Conservation (phyloP, 1,140 invertebrate genomes). For the Spodoptera litura region DNA sequence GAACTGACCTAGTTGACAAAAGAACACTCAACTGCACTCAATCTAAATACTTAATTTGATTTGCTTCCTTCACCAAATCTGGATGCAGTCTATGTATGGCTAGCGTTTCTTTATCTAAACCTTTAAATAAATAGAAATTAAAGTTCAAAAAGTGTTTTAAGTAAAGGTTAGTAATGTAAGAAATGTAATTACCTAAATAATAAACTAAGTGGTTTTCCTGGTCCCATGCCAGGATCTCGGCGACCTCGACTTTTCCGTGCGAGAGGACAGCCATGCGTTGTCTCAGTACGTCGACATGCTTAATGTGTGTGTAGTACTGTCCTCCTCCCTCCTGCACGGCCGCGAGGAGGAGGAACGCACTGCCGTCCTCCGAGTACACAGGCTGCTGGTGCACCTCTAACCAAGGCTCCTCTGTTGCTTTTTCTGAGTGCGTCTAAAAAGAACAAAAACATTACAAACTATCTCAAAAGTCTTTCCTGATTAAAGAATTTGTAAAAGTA, state of each 20-base stretch:
- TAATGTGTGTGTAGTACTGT: slow-evolving; percentile 95
- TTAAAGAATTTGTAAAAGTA: neutral
- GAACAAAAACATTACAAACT: neutral
- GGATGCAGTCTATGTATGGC: slow-evolving; percentile 71
- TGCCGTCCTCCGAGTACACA: slow-evolving; percentile 93
- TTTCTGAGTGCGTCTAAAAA: slow-evolving; percentile 91
- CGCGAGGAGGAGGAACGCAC: slow-evolving; percentile 93
- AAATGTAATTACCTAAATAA: slow-evolving; percentile 88
- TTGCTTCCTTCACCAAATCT: slow-evolving; percentile 74
- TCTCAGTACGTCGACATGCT: slow-evolving; percentile 93
- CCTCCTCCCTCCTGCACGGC: slow-evolving; percentile 93
- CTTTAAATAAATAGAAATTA: slow-evolving; percentile 72
- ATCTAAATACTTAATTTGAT: slow-evolving; percentile 83
- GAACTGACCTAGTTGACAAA: slow-evolving; percentile 48
- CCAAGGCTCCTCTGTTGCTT: slow-evolving; percentile 93
- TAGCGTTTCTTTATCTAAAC: slow-evolving; percentile 75
- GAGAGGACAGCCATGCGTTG: slow-evolving; percentile 94
- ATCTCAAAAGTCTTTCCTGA: neutral
- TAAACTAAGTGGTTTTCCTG: slow-evolving; percentile 93
- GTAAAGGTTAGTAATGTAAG: slow-evolving; percentile 7
- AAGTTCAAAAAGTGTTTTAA: neutral
- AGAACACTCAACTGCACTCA: slow-evolving; percentile 72
- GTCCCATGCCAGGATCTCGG: slow-evolving; percentile 94
- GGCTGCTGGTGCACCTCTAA: slow-evolving; percentile 94
- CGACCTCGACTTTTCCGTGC: slow-evolving; percentile 95